A percentile compares a stretch with the other conserved stretches of the same genome.
Conservation (phyloP, 2,113 vertebrate species). For the Lontra canadensis region DNA sequence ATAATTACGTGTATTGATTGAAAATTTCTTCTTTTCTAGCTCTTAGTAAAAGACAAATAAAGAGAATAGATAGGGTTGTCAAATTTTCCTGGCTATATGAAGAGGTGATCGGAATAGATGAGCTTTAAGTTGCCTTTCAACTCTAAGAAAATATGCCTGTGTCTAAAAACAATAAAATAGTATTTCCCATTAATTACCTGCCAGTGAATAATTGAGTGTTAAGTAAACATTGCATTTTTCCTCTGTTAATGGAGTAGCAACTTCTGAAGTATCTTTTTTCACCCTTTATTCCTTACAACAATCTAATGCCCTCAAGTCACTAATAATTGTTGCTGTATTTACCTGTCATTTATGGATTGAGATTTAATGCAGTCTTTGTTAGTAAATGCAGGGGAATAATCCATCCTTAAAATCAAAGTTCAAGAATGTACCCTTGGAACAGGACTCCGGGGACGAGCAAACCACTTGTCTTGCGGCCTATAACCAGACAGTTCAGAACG, state of each 20-base stretch:
- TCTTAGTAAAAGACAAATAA: constrained; percentile 62
- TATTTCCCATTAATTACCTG: constrained; percentile 9
- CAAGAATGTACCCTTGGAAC: constrained; percentile 68
- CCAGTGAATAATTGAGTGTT: constrained; percentile 42
- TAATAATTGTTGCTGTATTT: constrained; percentile 62
- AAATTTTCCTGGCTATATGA: constrained; percentile 40
- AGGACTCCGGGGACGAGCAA: constrained; percentile 69
- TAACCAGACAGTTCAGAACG: constrained; percentile 72
- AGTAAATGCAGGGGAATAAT: constrained; percentile 72
- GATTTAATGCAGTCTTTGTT: constrained; percentile 62
- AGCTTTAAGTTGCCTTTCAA: neutral
- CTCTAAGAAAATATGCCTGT: constrained; percentile 44
- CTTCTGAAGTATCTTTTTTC: neutral
- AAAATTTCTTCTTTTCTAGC: constrained; percentile 10
- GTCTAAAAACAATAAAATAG: constrained; percentile 12
- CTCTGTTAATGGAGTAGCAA: constrained; percentile 6
- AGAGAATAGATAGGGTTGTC: constrained; percentile 48
- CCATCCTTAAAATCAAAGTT: constrained; percentile 70
- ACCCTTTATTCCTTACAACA: constrained; percentile 43
- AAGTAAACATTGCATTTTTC: neutral
- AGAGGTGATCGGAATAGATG: constrained; percentile 38
- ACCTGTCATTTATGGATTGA: constrained; percentile 46
- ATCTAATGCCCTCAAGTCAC: constrained; percentile 36
- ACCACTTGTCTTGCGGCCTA: constrained; percentile 22
- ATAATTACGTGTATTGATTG: constrained; percentile 27